Conservation (phyloP, 2,888 invertebrate genomes). For the Cantharis flavilabris region DNA sequence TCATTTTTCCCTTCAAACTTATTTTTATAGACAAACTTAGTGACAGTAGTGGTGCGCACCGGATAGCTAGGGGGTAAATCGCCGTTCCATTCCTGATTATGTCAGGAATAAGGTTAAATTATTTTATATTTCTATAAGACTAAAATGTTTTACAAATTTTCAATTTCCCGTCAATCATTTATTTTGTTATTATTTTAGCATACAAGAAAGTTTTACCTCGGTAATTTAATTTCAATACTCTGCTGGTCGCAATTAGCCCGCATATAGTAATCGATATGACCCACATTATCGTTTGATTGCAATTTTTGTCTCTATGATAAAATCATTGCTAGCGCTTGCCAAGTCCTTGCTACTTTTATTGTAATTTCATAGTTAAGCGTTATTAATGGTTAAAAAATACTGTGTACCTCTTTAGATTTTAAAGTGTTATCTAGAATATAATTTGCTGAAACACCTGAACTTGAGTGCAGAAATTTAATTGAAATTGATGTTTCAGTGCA, state of each 20-base stretch:
- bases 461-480: not conserved
- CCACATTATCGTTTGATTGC: not conserved
- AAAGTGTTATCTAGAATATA: not conserved
- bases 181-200: not conserved
- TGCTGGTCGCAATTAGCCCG: not conserved
- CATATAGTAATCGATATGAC: constrained; percentile 1
- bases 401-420: not conserved
- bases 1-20: not conserved
- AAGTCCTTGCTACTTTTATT: not conserved
- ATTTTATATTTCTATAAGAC: no score
- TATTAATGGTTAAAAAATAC: not conserved
- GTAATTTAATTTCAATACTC: not conserved
- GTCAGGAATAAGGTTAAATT: no score
- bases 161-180: not conserved
- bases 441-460: not conserved
- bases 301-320: not conserved
- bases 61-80: no score
- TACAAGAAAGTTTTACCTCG: not conserved
- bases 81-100: no score
- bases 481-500: not conserved
- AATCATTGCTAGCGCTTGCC: not conserved
- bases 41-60: no score
- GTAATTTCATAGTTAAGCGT: not conserved
- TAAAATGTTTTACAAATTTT: not conserved
- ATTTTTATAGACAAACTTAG: no score